These are phyloP conservation scores for Metaphire vulgaris DNA, from an alignment of 1,140 invertebrate genomes.

Conservation along the genomic window DNA sequence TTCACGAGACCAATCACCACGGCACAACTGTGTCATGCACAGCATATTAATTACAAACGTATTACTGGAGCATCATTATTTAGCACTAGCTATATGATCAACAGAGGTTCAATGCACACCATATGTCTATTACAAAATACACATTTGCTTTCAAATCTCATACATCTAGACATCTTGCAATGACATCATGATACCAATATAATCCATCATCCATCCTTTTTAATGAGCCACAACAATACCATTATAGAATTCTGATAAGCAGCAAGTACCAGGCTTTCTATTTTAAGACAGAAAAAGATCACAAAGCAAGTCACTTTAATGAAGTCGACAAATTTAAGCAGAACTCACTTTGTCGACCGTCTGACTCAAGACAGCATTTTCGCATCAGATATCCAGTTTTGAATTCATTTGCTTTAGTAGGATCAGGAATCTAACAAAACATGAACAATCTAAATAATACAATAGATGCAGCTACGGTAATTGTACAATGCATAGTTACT, in stretches of 20 bases:
- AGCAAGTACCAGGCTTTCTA: background rate
- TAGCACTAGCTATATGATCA: too few species aligned
- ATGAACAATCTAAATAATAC: background rate
- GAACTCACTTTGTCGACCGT: conserved; percentile 86
- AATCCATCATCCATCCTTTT: background rate
- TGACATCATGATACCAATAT: background rate
- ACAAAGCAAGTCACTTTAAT: background rate
- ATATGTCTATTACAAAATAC: too few species aligned
- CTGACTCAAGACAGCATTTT: conserved; percentile 88
- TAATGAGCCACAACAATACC: background rate
- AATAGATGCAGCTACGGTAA: background rate
- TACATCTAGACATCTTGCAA: background rate
- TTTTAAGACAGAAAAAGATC: background rate
- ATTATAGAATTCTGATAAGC: background rate
- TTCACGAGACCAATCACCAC: too few species aligned
- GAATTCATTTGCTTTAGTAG: background rate
- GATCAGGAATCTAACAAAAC: background rate
- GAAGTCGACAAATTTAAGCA: background rate
- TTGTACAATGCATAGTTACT: too few species aligned
- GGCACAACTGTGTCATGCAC: too few species aligned
- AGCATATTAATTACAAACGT: too few species aligned
- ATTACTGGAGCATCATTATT: too few species aligned
- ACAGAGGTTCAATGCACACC: too few species aligned
- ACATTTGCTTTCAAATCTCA: too few species aligned
- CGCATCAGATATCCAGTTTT: conserved; percentile 75